These are phyloP conservation scores for Puntigrus tetrazona DNA, from an alignment of 2,113 vertebrate species.

Conservation along the genomic window DNA sequence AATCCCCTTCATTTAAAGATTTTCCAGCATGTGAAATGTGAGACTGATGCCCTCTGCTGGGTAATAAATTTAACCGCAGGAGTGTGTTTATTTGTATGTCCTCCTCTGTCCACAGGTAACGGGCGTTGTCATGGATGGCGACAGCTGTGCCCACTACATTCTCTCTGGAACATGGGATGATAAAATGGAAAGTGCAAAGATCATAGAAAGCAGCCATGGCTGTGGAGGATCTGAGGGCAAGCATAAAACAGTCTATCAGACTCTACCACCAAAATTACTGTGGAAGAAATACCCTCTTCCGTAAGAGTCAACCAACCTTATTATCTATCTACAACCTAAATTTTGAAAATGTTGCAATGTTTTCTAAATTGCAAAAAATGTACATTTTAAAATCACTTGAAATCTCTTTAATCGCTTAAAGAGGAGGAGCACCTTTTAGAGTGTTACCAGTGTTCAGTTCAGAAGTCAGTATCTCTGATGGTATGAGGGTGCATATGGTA, in stretches of 20 bases:
- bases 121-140: constrained; percentile 83
- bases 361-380: too few relatives aligned
- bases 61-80: not conserved
- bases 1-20: not conserved
- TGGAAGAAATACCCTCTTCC: constrained; percentile 96
- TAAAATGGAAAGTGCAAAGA: constrained; percentile 91
- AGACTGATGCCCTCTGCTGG: constrained; percentile 25
- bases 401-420: too few relatives aligned
- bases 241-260: constrained; percentile 94
- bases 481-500: too few relatives aligned
- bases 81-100: not conserved
- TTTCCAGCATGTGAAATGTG: not conserved
- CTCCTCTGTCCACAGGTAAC: constrained; percentile 79
- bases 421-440: too few relatives aligned
- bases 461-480: too few relatives aligned
- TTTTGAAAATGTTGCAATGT: too few relatives aligned
- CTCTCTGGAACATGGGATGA: constrained; percentile 95
- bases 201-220: constrained; percentile 86
- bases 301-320: constrained; percentile 67
- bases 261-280: constrained; percentile 86
- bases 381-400: too few relatives aligned
- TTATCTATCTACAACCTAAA: not conserved
- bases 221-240: constrained; percentile 83
- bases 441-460: too few relatives aligned
- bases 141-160: constrained; percentile 84